A percentile compares a stretch with the other conserved stretches of the same genome.
Conservation (phyloP, 1,140 invertebrate species). For the Drosophila nigrodunni region DNA sequence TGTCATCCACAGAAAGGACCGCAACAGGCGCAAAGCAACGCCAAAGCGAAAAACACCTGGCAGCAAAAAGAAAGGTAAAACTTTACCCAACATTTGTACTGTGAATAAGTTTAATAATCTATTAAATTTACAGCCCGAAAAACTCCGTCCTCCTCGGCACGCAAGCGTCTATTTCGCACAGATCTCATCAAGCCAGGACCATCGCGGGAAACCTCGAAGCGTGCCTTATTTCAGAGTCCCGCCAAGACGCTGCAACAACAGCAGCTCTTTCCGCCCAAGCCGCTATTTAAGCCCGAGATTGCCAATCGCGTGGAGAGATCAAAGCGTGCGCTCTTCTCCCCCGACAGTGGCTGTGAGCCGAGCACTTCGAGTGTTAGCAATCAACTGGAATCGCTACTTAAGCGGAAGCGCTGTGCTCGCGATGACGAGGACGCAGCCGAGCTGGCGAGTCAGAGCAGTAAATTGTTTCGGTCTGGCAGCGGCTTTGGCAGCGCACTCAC, state of each 20-base stretch:
- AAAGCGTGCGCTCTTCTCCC: constrained; percentile 86
- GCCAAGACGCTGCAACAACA: constrained; percentile 68
- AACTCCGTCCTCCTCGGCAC: constrained; percentile 85
- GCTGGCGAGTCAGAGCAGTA: constrained; percentile 72
- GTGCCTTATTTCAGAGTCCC: constrained; percentile 88
- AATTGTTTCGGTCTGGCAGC: constrained; percentile 61
- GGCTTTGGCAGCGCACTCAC: constrained; percentile 62
- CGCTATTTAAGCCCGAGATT: constrained; percentile 76
- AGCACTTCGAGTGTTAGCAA: constrained; percentile 48
- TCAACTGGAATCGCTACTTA: constrained; percentile 68
- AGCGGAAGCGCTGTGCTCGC: constrained; percentile 68
- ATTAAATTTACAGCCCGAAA: constrained; percentile 57
- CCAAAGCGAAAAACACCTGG: constrained; percentile 80
- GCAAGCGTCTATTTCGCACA: constrained; percentile 79
- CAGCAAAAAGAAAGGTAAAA: constrained; percentile 78
- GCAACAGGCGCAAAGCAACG: constrained; percentile 76
- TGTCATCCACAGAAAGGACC: constrained; percentile 55
- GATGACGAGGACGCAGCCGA: constrained; percentile 72
- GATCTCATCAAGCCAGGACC: constrained; percentile 75
- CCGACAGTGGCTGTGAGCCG: constrained; percentile 59
- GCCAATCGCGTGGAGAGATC: constrained; percentile 84
- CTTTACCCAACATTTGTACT: constrained; percentile 16
- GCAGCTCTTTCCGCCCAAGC: constrained; percentile 64
- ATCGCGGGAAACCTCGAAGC: constrained; percentile 85
- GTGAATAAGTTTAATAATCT: neutral